phyloP scores from a whole-genome alignment of 2,113 vertebrate genomes.

The Pseudopodoces humilis region DNA sequence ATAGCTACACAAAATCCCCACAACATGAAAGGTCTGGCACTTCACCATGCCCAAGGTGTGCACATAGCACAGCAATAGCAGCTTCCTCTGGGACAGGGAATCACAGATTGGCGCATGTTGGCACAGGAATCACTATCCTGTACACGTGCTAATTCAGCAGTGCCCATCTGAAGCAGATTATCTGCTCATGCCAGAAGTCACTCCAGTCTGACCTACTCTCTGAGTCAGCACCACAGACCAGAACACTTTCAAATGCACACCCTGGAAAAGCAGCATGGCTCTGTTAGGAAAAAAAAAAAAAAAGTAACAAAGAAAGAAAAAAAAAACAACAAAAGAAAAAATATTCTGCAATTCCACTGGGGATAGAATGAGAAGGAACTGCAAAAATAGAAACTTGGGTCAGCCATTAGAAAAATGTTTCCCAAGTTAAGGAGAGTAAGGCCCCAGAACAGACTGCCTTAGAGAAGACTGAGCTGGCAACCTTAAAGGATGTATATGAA shows the following conservation, averaged over 20 bases:
- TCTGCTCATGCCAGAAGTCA: background rate
- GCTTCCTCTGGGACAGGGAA: background rate
- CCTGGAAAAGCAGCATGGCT: background rate
- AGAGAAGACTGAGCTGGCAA: background rate
- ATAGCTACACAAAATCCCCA: background rate
- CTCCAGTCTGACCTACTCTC: background rate
- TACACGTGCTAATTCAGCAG: background rate
- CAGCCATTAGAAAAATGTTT: background rate
- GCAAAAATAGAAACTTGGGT: background rate
- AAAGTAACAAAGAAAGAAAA: background rate
- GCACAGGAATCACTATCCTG: background rate
- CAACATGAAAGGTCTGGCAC: background rate
- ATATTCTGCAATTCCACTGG: background rate
- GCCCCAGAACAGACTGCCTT: background rate
- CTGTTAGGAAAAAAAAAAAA: background rate
- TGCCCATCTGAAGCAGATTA: background rate
- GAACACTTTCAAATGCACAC: background rate
- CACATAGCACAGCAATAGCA: background rate
- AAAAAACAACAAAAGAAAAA: background rate
- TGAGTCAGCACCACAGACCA: background rate
- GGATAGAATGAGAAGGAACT: background rate
- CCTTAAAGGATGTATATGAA: background rate
- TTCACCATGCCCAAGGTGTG: accelerated
- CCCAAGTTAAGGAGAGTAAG: background rate
- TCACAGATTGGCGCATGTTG: background rate